Evolutionary conservation across 2,888 invertebrate genomes (phyloP).

Genomic region (Mythimna albipuncta): DNA sequence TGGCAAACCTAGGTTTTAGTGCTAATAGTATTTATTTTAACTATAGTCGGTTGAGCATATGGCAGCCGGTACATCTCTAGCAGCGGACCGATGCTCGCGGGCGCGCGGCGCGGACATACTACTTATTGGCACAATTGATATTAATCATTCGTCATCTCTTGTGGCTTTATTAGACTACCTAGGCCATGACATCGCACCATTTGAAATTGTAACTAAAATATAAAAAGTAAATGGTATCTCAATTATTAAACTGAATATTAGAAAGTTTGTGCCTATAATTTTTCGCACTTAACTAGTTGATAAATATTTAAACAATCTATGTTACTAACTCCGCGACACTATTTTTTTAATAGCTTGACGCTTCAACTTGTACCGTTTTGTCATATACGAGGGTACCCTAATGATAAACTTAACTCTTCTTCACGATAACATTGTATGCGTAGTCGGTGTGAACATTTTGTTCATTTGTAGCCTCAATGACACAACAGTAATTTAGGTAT

Average conservation of each 20-base stretch:
- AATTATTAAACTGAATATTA: conserved; percentile 59
- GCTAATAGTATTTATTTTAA: conserved; percentile 63
- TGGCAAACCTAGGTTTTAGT: conserved; percentile 52
- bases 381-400: conserved; percentile 56
- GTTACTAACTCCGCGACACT: conserved; percentile 68
- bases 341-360: conserved; percentile 67
- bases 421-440: conserved; percentile 49
- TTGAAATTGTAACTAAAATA: conserved; percentile 44
- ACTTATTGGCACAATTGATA: conserved; percentile 61
- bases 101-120: conserved; percentile 42
- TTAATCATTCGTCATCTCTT: conserved; percentile 59
- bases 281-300: conserved; percentile 69
- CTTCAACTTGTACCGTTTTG: conserved; percentile 62
- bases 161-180: conserved; percentile 65
- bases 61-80: conserved; percentile 63
- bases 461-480: conserved; percentile 54
- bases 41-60: conserved; percentile 48
- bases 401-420: conserved; percentile 55
- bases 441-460: conserved; percentile 47
- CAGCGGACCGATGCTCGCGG: conserved; percentile 23
- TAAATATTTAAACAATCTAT: conserved; percentile 58
- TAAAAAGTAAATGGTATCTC: conserved; percentile 47
- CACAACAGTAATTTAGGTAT: conserved; percentile 7
- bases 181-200: conserved; percentile 68
- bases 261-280: conserved; percentile 67